Base-by-base conservation (phyloP, 2,797 vertebrate species). In the Paedocypris micromegethes region DNA sequence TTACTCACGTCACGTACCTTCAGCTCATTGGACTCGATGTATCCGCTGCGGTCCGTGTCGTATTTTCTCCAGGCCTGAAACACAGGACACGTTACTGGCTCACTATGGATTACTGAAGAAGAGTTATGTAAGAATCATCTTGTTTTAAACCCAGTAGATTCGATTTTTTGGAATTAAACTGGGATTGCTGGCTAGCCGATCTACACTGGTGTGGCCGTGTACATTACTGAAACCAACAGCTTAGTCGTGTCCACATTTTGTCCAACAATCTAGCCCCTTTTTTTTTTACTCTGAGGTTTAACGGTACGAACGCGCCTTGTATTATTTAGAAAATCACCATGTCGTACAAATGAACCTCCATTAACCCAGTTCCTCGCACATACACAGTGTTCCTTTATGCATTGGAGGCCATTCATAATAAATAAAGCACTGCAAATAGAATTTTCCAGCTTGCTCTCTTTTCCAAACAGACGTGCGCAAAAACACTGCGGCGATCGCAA, bases 11-110 rank as follows among this genome's bases (percentile, higher is more conserved):
- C 23, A 23, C 23, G 23, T 86, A 98, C 96, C 96, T 97, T 94
- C 65, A 98, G 90, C 83, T 98, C 96, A 0, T 98, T 96, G 5
- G 96, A 93, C 79, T 98, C 96, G 0, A 98, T 98, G 86, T 95
- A 98, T 73, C 96, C 96, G 0, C 96, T 98, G 56, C 96, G 90
- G 84, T 98, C 95, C 0, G 91, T 93, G 86, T 98, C 96, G 6
- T 97, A 98, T 84, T 85, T 91, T 76, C 95, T 82, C 96, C 96
- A 98, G 6, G 93, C 92, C 96, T 98, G 88, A 23, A 23, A 23
- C 23, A 23, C 23, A 23, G 23, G 23, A 23, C n/a, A n/a, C n/a
- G n/a, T n/a, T n/a, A n/a, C n/a, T n/a, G n/a, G n/a, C n/a, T n/a
- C n/a, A n/a, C 23, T 23, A 23, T 23, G 23, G 23, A 23, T 23